Evolutionary conservation across 2,113 vertebrate genomes (phyloP).

Genomic region (Cebus imitator): DNA sequence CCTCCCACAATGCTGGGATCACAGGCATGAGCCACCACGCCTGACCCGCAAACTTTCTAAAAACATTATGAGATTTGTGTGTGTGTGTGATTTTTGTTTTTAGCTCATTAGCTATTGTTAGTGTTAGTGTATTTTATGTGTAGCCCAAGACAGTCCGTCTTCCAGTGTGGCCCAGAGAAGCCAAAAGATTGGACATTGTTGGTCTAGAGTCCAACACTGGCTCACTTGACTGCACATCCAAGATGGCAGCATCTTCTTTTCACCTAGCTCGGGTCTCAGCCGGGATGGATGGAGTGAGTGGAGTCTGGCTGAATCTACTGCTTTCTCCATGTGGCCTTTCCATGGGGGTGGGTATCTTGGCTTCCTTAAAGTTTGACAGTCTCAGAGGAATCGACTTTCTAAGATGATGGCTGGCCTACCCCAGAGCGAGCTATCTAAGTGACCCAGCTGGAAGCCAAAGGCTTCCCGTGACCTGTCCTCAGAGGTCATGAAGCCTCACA

Average conservation of each 20-base stretch:
- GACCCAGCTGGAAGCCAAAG: background rate
- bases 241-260: background rate
- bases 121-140: no score
- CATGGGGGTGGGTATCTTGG: background rate
- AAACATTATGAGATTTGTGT: no score
- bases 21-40: no score
- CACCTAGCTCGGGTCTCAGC: background rate
- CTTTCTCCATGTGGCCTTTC: background rate
- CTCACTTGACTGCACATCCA: background rate
- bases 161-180: no score
- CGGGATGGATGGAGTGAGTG: background rate
- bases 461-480: background rate
- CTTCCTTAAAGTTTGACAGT: background rate
- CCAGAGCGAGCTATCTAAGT: background rate
- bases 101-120: no score
- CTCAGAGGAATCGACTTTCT: background rate
- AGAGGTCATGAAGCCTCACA: background rate
- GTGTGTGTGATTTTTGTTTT: no score
- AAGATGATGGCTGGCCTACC: background rate
- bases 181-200: no score
- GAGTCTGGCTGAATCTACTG: background rate
- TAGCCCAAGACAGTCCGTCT: no score
- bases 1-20: no score
- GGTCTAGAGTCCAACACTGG: background rate
- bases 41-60: no score